phyloP scores from a whole-genome alignment of 2,113 vertebrate genomes.

The Micronisus gabar region DNA sequence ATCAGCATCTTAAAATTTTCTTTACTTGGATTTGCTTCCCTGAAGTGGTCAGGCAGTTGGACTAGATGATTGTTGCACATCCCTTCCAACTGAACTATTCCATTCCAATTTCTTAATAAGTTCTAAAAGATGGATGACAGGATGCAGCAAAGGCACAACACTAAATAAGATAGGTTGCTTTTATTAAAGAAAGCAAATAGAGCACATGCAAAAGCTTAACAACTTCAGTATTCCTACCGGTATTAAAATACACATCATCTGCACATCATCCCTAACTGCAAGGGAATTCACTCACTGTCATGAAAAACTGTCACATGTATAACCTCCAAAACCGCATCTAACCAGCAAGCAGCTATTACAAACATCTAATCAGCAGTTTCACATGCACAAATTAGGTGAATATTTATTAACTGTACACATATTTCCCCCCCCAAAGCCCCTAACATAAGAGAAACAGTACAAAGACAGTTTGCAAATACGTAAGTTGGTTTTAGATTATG shows the following conservation, averaged over 20 bases:
- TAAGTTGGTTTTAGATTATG: not conserved
- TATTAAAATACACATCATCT: not conserved
- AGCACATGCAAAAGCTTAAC: not conserved
- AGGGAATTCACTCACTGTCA: not conserved
- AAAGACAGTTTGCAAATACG: not conserved
- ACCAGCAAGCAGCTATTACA: not conserved
- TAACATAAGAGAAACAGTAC: not conserved
- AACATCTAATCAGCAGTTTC: not conserved
- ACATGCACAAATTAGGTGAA: not conserved
- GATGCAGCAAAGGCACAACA: not conserved
- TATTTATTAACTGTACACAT: not conserved
- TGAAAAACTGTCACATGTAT: not conserved
- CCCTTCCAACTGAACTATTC: not conserved
- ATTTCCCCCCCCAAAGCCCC: not conserved
- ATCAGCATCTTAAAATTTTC: not conserved
- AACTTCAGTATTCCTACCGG: not conserved
- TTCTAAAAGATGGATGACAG: not conserved
- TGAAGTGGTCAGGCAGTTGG: not conserved
- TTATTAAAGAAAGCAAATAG: not conserved
- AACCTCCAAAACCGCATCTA: not conserved
- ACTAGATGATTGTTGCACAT: not conserved
- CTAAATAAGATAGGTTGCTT: not conserved
- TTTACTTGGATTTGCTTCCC: not conserved
- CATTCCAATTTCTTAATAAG: not conserved
- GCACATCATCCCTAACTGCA: not conserved